A percentile compares a stretch with the other conserved stretches of the same genome.
These are phyloP conservation scores for Ridgeia piscesae DNA, from an alignment of 1,140 invertebrate species.

Conservation along the genomic window DNA sequence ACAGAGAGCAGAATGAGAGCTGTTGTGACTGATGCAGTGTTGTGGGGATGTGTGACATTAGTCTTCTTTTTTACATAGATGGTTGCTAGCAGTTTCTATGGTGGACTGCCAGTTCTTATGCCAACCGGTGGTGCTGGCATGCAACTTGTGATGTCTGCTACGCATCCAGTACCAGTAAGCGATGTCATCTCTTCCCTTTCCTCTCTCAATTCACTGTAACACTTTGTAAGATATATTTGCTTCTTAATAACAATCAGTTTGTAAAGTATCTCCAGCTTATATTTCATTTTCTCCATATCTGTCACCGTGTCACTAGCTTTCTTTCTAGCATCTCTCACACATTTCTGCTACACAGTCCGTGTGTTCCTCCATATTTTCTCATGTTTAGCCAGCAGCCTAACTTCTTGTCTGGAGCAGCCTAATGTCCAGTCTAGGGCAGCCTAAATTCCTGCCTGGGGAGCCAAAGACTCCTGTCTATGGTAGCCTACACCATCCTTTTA, in stretches of 20 bases:
- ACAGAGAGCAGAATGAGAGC: too few relatives aligned
- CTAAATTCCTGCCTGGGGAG: too few relatives aligned
- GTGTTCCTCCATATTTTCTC: background rate
- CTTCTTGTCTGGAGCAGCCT: too few relatives aligned
- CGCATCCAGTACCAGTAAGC: background rate
- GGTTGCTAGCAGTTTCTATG: conserved; percentile 4
- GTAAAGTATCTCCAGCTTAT: background rate
- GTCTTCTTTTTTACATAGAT: background rate
- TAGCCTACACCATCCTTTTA: too few relatives aligned
- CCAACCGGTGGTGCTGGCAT: background rate
- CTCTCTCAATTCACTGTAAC: background rate
- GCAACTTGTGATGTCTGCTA: background rate
- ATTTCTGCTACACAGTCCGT: background rate
- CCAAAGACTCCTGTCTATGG: too few relatives aligned
- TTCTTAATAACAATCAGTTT: background rate
- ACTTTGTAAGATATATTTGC: background rate
- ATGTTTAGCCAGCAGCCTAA: too few relatives aligned
- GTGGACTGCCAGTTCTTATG: background rate
- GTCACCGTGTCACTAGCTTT: background rate
- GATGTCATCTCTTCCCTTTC: background rate
- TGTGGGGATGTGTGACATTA: background rate
- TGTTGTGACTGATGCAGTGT: background rate
- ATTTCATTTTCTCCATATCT: background rate
- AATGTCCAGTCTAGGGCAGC: too few relatives aligned
- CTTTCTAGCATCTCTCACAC: background rate